Conservation (phyloP, 1,140 invertebrate species). For the Ylistrum balloti region DNA sequence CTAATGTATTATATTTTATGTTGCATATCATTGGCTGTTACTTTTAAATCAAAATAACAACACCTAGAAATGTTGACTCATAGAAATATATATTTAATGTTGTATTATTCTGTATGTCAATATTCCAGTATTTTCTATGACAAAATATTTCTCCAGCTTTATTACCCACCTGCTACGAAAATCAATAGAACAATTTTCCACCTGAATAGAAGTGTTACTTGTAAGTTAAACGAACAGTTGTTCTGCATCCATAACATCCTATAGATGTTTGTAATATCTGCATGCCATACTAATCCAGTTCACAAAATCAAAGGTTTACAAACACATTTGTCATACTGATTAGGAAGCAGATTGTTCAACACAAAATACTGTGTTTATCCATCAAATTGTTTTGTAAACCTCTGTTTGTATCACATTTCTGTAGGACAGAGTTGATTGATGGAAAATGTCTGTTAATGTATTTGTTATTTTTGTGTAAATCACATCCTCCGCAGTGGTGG, state of each 20-base stretch:
- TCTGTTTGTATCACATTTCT: background rate
- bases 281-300: background rate
- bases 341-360: background rate
- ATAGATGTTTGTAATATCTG: background rate
- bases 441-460: background rate
- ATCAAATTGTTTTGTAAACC: background rate
- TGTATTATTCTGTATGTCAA: no score
- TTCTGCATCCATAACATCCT: background rate
- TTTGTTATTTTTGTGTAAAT: background rate
- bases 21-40: no score
- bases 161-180: background rate
- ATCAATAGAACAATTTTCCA: background rate
- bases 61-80: no score
- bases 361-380: background rate
- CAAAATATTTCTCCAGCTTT: background rate
- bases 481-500: background rate
- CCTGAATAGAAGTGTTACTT: background rate
- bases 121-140: background rate
- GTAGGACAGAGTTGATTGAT: background rate
- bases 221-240: constrained; percentile 13
- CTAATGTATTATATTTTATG: no score
- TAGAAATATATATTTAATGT: no score
- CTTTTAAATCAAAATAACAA: no score
- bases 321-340: background rate
- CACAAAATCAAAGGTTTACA: background rate